phyloP scores from a whole-genome alignment of 2,113 vertebrate species.

The Sander lucioperca region DNA sequence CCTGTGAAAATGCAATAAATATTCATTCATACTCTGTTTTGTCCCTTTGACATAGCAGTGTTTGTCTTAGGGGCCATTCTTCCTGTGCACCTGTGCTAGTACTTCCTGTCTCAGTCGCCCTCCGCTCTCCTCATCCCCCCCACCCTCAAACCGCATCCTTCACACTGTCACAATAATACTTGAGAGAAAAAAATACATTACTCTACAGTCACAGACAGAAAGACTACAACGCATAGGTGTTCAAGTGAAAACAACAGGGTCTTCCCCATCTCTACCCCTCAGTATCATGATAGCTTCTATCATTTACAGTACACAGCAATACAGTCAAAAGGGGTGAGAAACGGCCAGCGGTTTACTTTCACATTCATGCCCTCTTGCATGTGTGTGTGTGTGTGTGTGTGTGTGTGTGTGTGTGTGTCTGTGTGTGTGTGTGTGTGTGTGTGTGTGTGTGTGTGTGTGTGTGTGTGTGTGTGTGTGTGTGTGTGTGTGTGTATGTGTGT shows the following conservation, averaged over 20 bases:
- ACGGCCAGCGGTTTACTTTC: slow-evolving; percentile 56
- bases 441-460: not conserved
- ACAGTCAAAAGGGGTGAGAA: slow-evolving; percentile 53
- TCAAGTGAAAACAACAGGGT: slow-evolving; percentile 55
- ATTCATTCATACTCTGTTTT: slow-evolving; percentile 54
- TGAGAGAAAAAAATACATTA: slow-evolving; percentile 28
- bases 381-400: not conserved
- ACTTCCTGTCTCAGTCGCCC: slow-evolving; percentile 84
- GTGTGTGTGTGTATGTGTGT: slow-evolving; percentile 50
- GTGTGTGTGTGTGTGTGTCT: not conserved
- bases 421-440: not conserved
- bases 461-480: slow-evolving; percentile 44
- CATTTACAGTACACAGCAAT: slow-evolving; percentile 73
- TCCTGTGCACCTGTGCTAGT: slow-evolving; percentile 87
- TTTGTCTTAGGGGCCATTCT: slow-evolving; percentile 81
- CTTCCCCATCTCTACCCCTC: slow-evolving; percentile 77
- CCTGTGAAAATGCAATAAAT: slow-evolving; percentile 37
- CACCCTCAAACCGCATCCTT: slow-evolving; percentile 81
- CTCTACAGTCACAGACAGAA: slow-evolving; percentile 45
- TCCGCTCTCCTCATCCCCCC: slow-evolving; percentile 66
- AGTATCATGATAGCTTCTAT: slow-evolving; percentile 23
- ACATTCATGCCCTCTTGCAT: slow-evolving; percentile 4
- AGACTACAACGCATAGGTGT: slow-evolving; percentile 41
- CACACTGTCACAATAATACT: slow-evolving; percentile 70
- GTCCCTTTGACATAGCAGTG: slow-evolving; percentile 56